phyloP scores from a whole-genome alignment of 2,797 vertebrate genomes.

The Numenius phaeopus region DNA sequence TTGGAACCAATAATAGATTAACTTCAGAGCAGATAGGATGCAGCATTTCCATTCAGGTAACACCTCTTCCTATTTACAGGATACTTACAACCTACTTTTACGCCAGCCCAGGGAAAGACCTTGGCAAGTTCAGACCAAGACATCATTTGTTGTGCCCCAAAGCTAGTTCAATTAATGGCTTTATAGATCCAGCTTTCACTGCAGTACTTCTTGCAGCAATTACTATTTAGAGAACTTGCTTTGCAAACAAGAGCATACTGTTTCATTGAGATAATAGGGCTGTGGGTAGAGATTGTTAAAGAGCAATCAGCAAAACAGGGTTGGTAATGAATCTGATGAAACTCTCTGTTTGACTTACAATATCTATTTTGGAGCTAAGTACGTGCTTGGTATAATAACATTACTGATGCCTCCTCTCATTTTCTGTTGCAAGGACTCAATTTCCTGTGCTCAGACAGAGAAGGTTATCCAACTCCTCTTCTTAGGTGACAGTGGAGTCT shows the following conservation, averaged over 20 bases:
- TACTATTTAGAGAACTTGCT: conserved; percentile 58
- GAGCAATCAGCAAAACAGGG: conserved; percentile 68
- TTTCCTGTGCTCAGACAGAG: background rate
- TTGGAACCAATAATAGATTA: background rate
- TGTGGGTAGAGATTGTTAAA: conserved; percentile 64
- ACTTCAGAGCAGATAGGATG: background rate
- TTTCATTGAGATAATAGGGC: conserved; percentile 70
- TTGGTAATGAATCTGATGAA: conserved; percentile 74
- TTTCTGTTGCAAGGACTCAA: conserved; percentile 22
- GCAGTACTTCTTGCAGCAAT: conserved; percentile 42
- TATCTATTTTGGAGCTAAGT: conserved; percentile 52
- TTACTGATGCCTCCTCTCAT: conserved; percentile 26
- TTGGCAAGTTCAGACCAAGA: background rate
- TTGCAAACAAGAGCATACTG: conserved; percentile 65
- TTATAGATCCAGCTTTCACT: conserved; percentile 42
- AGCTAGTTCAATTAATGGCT: conserved; percentile 38
- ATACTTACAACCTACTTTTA: background rate
- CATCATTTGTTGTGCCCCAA: conserved; percentile 3
- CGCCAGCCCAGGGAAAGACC: background rate
- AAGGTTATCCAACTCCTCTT: background rate
- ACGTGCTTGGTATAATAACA: conserved; percentile 53
- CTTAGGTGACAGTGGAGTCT: background rate
- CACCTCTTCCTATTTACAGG: background rate
- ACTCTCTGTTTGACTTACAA: conserved; percentile 67
- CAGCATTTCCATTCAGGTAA: background rate